Conservation (phyloP, 2,113 vertebrate species). For the Toxostoma redivivum region DNA sequence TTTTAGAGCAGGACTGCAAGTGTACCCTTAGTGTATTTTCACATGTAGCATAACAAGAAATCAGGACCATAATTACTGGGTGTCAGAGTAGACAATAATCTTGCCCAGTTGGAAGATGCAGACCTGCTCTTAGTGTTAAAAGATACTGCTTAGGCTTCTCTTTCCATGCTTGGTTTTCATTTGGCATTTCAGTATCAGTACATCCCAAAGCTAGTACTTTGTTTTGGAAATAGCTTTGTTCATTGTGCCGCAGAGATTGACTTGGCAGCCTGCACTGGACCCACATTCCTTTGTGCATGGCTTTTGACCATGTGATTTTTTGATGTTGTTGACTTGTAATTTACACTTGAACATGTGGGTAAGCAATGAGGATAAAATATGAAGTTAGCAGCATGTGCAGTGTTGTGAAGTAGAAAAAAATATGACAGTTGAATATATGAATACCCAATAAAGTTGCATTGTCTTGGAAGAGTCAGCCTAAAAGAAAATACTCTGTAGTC, state of each 20-base stretch:
- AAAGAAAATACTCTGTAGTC: not conserved
- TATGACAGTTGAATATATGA: not conserved
- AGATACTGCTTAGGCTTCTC: not conserved
- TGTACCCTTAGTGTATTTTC: not conserved
- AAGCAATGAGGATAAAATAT: not conserved
- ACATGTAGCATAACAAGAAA: not conserved
- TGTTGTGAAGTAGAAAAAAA: not conserved
- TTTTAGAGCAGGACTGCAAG: not conserved
- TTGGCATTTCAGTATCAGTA: not conserved
- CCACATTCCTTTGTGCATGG: not conserved
- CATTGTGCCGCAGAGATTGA: not conserved
- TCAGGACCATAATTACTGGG: not conserved
- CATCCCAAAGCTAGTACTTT: not conserved
- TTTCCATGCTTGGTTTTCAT: not conserved
- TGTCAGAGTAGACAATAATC: not conserved
- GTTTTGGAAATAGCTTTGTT: not conserved
- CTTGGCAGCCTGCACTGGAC: not conserved
- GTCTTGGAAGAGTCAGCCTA: not conserved
- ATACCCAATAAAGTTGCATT: not conserved
- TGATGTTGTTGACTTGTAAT: not conserved
- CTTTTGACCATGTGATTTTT: not conserved
- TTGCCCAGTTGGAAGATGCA: not conserved
- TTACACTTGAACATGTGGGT: not conserved
- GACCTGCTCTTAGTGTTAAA: not conserved
- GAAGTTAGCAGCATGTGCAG: not conserved